Conservation (phyloP, 2,888 invertebrate species). For the Apamea anceps region DNA sequence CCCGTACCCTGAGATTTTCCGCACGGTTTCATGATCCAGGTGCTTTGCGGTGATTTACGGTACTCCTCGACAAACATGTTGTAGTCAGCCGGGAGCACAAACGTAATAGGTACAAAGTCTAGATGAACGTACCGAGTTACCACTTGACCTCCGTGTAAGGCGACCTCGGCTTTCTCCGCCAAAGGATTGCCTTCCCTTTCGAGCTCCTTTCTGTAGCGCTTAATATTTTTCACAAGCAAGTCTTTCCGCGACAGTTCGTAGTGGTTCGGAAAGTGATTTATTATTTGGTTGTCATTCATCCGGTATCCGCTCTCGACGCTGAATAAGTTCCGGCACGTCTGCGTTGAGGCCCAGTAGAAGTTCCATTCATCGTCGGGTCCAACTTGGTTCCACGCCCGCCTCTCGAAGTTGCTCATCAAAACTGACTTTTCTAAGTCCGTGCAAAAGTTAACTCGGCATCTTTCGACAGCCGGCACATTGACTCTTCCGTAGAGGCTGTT, state of each 20-base stretch:
- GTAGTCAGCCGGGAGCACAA: conserved; percentile 98
- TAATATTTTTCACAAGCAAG: conserved; percentile 98
- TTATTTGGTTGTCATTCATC: conserved; percentile 96
- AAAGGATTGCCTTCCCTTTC: conserved; percentile 97
- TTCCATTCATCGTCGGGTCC: conserved; percentile 98
- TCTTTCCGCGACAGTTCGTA: conserved; percentile 99
- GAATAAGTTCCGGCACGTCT: conserved; percentile 96
- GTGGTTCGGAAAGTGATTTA: conserved; percentile 99
- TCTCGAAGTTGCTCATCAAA: conserved; percentile 79
- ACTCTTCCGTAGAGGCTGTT: conserved; percentile 87
- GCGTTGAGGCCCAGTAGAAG: conserved; percentile 98
- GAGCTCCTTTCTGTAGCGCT: conserved; percentile 97
- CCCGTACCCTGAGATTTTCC: conserved; percentile 98
- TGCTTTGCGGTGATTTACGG: conserved; percentile 97
- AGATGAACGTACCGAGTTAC: conserved; percentile 94
- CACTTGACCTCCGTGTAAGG: conserved; percentile 90
- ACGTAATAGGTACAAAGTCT: conserved; percentile 97
- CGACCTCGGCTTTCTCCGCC: conserved; percentile 93
- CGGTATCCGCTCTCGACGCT: conserved; percentile 85
- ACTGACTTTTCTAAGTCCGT: conserved; percentile 81
- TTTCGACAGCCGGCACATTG: conserved; percentile 82
- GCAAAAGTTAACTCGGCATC: conserved; percentile 85
- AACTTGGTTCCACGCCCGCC: conserved; percentile 93
- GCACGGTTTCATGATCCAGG: conserved; percentile 99
- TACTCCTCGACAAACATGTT: conserved; percentile 99